A percentile compares a stretch with the other conserved stretches of the same genome.
phyloP scores from a whole-genome alignment of 2,113 vertebrate species.

The Mola mola region DNA sequence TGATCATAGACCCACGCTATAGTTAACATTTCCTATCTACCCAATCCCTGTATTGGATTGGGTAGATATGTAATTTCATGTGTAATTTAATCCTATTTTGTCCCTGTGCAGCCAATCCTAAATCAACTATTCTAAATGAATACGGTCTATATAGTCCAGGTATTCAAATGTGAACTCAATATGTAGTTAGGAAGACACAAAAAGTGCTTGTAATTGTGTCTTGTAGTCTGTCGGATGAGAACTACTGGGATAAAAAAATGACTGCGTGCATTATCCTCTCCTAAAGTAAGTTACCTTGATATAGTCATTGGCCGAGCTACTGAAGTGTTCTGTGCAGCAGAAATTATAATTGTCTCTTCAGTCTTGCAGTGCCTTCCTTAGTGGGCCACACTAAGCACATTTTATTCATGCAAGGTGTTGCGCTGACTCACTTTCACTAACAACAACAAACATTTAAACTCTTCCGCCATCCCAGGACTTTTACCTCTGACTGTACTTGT shows the following conservation, averaged over 20 bases:
- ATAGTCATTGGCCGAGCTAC: no score
- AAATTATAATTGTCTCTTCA: slow-evolving; percentile 9
- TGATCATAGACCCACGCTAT: no score
- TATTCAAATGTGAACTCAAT: no score
- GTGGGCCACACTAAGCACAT: slow-evolving; percentile 13
- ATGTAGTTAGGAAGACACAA: no score
- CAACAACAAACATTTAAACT: slow-evolving; percentile 54
- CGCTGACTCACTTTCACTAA: slow-evolving; percentile 41
- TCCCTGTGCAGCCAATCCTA: no score
- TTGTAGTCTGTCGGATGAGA: neutral
- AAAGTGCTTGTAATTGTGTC: no score
- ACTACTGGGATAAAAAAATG: neutral
- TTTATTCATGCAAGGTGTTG: slow-evolving; percentile 56
- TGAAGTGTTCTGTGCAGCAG: neutral
- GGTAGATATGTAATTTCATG: no score
- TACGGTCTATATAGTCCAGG: no score
- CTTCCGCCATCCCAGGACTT: slow-evolving; percentile 34
- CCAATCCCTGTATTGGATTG: no score
- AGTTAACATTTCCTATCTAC: no score
- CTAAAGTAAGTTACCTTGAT: neutral
- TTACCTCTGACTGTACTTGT: slow-evolving; percentile 31
- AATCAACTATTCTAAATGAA: no score
- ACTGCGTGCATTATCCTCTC: neutral
- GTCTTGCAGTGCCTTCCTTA: neutral
- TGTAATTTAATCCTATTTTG: no score